These are phyloP conservation scores for Paracentrotus lividus DNA, from an alignment of 53 echinoderm and acorn worm genomes.

Conservation along the genomic window DNA sequence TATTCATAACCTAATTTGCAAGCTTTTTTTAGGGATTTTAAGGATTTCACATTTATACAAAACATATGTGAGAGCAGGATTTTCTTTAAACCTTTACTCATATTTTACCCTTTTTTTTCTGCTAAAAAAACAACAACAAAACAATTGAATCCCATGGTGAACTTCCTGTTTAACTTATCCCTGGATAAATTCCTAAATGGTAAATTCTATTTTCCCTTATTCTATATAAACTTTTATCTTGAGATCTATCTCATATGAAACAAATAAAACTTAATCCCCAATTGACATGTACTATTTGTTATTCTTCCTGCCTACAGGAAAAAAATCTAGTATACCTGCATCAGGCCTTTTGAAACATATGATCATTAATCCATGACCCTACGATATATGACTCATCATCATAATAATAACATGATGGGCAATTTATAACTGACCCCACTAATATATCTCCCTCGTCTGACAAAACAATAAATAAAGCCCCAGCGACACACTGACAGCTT, in stretches of 20 bases:
- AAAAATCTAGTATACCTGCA: background rate
- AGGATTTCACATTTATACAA: no score
- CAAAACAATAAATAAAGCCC: constrained; percentile 44
- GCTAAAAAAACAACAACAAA: background rate
- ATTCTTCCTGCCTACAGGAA: background rate
- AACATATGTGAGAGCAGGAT: no score
- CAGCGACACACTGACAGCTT: background rate
- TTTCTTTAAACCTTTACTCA: background rate
- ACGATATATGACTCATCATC: constrained; percentile 31
- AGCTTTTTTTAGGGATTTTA: no score
- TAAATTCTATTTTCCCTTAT: background rate
- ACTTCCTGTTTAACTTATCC: no score
- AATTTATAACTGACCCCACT: constrained; percentile 47
- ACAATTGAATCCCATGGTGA: no score
- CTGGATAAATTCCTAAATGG: background rate
- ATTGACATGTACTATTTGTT: constrained; percentile 8
- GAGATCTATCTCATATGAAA: background rate
- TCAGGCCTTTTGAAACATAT: background rate
- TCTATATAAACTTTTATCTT: background rate
- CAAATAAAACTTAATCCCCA: background rate
- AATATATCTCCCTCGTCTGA: constrained; percentile 42
- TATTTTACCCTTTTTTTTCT: background rate
- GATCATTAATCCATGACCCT: background rate
- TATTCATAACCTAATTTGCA: no score
- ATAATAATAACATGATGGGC: constrained; percentile 54